Base-by-base conservation (phyloP, 2,888 invertebrate species). In the Eupithecia centaureata region DNA sequence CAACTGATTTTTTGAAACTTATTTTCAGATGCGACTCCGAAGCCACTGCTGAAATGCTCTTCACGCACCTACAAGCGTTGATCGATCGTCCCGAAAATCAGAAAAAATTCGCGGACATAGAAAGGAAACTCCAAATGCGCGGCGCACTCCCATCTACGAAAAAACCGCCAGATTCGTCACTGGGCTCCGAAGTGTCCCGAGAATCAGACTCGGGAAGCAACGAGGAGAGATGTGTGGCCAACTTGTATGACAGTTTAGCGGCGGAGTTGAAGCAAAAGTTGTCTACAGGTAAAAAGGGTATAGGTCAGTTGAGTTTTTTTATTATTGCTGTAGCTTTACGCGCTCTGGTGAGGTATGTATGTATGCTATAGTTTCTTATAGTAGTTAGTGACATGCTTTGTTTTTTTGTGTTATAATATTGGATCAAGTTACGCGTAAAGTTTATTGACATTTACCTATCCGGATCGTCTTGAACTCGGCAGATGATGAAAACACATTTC, bases 221-320 rank as follows among this genome's bases (percentile, higher is more conserved):
- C 76, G 95, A 96, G 85, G 96, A 96, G 80, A 91, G 95, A 87
- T 94, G 91, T 47, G 93, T 97, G 30, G 95, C 97, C 28, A 96
- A 96, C 70, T 94, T 98, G 10, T 98, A 98, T 86, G 98, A 98
- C 85, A 98, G 98, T 47, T 93, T 99, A 74, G 98, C 98, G 1
- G 98, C 98, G 0, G 99, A 99, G 83, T 89, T 99, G 75, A 95
- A 98, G 76, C 86, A 92, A 79, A 92, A 95, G 93, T 81, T 95
- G 94, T 82, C 95, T 86, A 86, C 93, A 90, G 93, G 93, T 90
- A 93, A 93, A 92, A 88, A 88, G 76, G 92, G 90, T 71, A 67
- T 92, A 92, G 92, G 92, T 93, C 86, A 92, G 92, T 92, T 61
- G 33, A 73, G 81, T 86, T 81, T 73, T 70, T 76, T 82, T 86